These are phyloP conservation scores for Lydus trimaculatus DNA, from an alignment of 2,888 invertebrate species.

Conservation along the genomic window DNA sequence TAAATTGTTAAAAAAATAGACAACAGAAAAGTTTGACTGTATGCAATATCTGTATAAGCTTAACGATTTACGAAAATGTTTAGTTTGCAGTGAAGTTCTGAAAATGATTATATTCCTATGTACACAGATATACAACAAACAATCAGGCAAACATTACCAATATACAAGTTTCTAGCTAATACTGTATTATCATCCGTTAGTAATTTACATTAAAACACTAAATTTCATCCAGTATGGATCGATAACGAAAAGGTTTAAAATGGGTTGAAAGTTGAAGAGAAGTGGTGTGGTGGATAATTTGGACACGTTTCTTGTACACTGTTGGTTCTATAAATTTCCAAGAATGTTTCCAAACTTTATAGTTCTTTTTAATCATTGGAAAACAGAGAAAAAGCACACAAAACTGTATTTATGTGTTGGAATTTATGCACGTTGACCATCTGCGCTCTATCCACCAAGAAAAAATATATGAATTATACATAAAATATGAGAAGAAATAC, in stretches of 20 bases:
- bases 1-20: background rate
- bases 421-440: background rate
- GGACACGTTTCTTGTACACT: slow-evolving; percentile 15
- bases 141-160: background rate
- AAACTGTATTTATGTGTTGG: too few relatives aligned
- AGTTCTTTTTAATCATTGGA: background rate
- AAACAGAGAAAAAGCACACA: too few relatives aligned
- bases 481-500: background rate
- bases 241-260: slow-evolving; percentile 48
- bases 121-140: background rate
- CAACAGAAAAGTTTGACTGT: background rate
- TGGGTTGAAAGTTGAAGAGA: slow-evolving; percentile 27
- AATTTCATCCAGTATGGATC: slow-evolving; percentile 19
- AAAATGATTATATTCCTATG: background rate
- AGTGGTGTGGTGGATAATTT: slow-evolving; percentile 16
- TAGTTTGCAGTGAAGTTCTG: background rate
- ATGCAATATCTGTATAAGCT: background rate
- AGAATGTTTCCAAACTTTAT: slow-evolving; percentile 18
- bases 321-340: slow-evolving; percentile 3
- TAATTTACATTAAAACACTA: slow-evolving; percentile 30
- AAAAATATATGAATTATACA: background rate
- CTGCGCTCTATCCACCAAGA: background rate
- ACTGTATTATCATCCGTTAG: slow-evolving; percentile 18
- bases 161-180: background rate
- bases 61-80: background rate